These are phyloP conservation scores for Choristoneura fumiferana DNA, from an alignment of 1,140 invertebrate genomes.

Conservation along the genomic window DNA sequence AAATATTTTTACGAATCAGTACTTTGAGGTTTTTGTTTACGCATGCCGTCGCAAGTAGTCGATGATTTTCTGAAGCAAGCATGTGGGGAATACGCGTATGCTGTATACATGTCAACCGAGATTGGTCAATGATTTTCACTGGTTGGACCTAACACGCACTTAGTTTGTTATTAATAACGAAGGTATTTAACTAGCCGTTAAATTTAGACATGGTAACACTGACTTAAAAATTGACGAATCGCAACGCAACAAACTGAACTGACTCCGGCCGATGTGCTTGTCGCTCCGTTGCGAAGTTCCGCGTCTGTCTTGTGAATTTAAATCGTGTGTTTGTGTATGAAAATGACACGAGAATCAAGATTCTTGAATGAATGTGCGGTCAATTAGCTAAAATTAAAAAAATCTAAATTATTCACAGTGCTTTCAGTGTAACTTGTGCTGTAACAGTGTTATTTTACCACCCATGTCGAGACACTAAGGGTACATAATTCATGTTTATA, in stretches of 20 bases:
- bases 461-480: slow-evolving; percentile 48
- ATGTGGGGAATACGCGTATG: too few relatives aligned
- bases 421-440: not conserved
- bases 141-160: too few relatives aligned
- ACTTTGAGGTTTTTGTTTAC: too few relatives aligned
- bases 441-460: slow-evolving; percentile 33
- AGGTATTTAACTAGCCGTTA: too few relatives aligned
- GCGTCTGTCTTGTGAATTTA: slow-evolving; percentile 34
- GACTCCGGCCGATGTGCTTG: slow-evolving; percentile 47
- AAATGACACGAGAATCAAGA: slow-evolving; percentile 41
- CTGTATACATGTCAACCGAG: too few relatives aligned
- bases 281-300: slow-evolving; percentile 34
- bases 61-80: too few relatives aligned
- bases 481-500: slow-evolving; percentile 67
- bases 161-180: too few relatives aligned
- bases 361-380: slow-evolving; percentile 39
- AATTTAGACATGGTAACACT: slow-evolving; percentile 18
- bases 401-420: slow-evolving; percentile 6
- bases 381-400: slow-evolving; percentile 9
- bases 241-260: slow-evolving; percentile 22
- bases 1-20: too few relatives aligned
- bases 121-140: too few relatives aligned
- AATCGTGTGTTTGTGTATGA: slow-evolving; percentile 58
- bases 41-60: too few relatives aligned
- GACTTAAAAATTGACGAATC: slow-evolving; percentile 27